These are phyloP conservation scores for Adineta ricciae DNA, from an alignment of 2,888 invertebrate genomes.

Conservation along the genomic window DNA sequence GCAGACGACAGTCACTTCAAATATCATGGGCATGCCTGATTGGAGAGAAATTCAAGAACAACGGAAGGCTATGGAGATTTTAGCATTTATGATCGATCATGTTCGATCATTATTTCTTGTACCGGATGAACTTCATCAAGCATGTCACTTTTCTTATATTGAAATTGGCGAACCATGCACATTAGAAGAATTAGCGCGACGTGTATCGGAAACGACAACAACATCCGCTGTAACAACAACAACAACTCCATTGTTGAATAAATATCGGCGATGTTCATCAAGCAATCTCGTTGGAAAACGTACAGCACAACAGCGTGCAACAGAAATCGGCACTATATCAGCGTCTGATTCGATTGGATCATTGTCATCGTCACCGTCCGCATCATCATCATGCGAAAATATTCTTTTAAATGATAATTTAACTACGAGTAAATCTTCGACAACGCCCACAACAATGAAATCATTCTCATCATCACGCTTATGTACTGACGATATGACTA, in stretches of 20 bases:
- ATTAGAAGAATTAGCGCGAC: constrained; percentile 1
- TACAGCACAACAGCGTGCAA: constrained; percentile 16
- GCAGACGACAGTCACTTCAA: constrained; percentile 37
- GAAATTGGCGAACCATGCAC: constrained; percentile 23
- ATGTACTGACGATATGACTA: neutral
- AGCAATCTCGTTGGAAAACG: constrained; percentile 1
- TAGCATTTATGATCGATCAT: constrained; percentile 71
- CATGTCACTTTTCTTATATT: constrained; percentile 20
- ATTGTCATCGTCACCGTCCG: neutral
- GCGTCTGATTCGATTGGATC: neutral
- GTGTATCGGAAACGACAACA: neutral
- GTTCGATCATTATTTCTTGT: constrained; percentile 41
- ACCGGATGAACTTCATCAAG: constrained; percentile 13
- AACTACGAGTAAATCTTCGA: neutral
- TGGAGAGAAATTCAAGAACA: constrained; percentile 80
- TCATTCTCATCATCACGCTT: constrained; percentile 12
- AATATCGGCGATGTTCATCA: constrained; percentile 23
- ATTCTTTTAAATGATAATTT: neutral
- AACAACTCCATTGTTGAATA: neutral
- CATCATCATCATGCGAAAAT: constrained; percentile 18
- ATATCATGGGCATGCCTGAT: constrained; percentile 63
- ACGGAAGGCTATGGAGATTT: constrained; percentile 81
- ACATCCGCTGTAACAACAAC: neutral
- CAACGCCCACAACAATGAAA: neutral
- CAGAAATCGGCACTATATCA: neutral